phyloP scores from a whole-genome alignment of 2,113 vertebrate species.

The Camelus dromedarius region DNA sequence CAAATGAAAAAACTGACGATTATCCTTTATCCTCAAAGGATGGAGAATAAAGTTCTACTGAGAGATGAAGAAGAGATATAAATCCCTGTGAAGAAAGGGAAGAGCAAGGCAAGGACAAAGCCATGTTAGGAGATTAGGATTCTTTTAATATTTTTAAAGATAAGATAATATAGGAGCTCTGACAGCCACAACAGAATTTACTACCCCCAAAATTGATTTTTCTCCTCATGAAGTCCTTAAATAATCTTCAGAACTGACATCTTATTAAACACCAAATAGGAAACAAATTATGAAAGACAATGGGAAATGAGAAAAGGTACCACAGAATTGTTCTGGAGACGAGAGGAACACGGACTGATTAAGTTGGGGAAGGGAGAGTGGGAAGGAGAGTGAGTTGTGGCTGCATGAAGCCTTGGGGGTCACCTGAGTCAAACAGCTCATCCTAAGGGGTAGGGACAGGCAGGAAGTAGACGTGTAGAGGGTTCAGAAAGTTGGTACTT shows the following conservation, averaged over 20 bases:
- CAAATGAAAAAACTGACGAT: not conserved
- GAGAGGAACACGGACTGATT: not conserved
- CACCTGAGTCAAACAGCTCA: not conserved
- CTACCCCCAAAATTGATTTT: not conserved
- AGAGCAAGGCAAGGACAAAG: not conserved
- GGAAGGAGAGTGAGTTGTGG: not conserved
- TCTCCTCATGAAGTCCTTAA: not conserved
- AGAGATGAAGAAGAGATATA: not conserved
- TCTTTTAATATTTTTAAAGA: not conserved
- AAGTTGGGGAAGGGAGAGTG: too few species aligned
- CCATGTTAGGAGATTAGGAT: not conserved
- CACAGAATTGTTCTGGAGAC: not conserved
- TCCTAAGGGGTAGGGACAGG: not conserved
- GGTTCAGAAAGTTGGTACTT: not conserved
- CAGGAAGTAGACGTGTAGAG: not conserved
- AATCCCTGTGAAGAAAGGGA: not conserved
- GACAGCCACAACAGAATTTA: not conserved
- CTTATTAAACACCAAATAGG: not conserved
- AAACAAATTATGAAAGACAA: not conserved
- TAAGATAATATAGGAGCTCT: not conserved
- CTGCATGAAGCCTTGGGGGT: too few species aligned
- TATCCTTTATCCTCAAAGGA: not conserved
- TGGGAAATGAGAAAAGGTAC: not conserved
- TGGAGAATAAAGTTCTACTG: not conserved
- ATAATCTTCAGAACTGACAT: not conserved